These are phyloP conservation scores for Chelonia mydas DNA, from an alignment of 2,797 vertebrate genomes.

Conservation along the genomic window DNA sequence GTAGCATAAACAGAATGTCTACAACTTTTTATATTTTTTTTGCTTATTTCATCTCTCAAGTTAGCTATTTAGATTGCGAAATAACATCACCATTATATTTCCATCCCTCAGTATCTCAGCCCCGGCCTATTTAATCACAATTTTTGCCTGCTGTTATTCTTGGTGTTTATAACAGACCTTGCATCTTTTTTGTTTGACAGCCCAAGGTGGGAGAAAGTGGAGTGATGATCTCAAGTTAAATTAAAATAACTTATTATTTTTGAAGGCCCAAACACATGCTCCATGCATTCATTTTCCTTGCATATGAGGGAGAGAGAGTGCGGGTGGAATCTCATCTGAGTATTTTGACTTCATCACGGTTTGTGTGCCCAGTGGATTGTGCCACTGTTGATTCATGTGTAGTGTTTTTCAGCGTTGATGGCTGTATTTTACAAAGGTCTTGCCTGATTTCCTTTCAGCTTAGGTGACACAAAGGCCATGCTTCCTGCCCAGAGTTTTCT, in stretches of 20 bases:
- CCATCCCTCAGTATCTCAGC: background rate
- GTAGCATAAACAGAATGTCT: background rate
- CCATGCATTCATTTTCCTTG: rapidly evolving
- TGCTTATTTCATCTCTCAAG: no score
- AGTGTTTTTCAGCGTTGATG: background rate
- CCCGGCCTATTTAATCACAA: background rate
- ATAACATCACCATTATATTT: background rate
- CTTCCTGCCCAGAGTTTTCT: background rate
- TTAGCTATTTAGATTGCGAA: background rate
- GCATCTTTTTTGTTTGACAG: background rate
- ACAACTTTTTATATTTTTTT: background rate
- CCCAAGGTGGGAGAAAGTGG: background rate
- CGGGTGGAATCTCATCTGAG: rapidly evolving
- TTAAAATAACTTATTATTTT: background rate
- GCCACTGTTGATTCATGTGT: background rate
- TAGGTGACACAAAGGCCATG: rapidly evolving
- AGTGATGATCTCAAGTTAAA: background rate
- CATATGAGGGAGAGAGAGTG: background rate
- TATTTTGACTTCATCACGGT: background rate
- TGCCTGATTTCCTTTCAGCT: background rate
- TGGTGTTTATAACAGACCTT: background rate
- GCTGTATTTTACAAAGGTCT: background rate
- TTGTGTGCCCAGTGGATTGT: rapidly evolving
- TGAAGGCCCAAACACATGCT: rapidly evolving
- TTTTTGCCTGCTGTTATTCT: background rate